Evolutionary conservation across 92 coral and sea anemone genomes (phyloP).

Genomic region (Epizoanthus ramosus): DNA sequence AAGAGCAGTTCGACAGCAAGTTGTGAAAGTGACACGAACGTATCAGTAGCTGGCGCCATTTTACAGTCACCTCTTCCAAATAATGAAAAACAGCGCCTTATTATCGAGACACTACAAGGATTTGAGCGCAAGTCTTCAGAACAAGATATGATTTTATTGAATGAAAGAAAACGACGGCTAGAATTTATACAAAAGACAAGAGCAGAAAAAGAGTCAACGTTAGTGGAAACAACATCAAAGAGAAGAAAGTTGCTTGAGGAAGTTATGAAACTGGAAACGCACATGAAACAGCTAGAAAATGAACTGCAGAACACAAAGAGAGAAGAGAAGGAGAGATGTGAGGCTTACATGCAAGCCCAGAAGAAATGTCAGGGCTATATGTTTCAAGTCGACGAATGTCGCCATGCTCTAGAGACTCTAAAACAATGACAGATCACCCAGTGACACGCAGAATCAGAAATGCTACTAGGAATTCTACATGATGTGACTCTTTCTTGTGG

Average conservation of each 20-base stretch:
- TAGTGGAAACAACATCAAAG: not conserved
- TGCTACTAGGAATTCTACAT: too few species aligned
- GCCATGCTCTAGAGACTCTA: constrained; percentile 24
- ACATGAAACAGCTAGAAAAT: not conserved
- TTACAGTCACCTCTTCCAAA: constrained; percentile 19
- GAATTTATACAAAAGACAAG: constrained; percentile 34
- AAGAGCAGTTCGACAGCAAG: not conserved
- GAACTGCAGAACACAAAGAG: constrained; percentile 20
- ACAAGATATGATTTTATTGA: constrained; percentile 32
- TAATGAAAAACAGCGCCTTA: constrained; percentile 26
- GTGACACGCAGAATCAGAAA: too few species aligned
- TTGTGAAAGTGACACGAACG: constrained; percentile 2
- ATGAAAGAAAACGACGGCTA: constrained; percentile 39
- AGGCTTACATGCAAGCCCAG: constrained; percentile 30
- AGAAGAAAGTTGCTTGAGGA: constrained; percentile 26
- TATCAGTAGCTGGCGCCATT: constrained; percentile 37
- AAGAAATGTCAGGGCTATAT: constrained; percentile 26
- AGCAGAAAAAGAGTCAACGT: not conserved
- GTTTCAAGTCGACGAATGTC: constrained; percentile 38
- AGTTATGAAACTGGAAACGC: not conserved
- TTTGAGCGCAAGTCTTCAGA: constrained; percentile 42
- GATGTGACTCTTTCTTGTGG: too few species aligned
- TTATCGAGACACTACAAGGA: constrained; percentile 35
- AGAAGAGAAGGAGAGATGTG: constrained; percentile 33
- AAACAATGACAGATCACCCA: not conserved